Evolutionary conservation across 2,888 invertebrate species (phyloP).

Genomic region (Caenorhabditis afra): DNA sequence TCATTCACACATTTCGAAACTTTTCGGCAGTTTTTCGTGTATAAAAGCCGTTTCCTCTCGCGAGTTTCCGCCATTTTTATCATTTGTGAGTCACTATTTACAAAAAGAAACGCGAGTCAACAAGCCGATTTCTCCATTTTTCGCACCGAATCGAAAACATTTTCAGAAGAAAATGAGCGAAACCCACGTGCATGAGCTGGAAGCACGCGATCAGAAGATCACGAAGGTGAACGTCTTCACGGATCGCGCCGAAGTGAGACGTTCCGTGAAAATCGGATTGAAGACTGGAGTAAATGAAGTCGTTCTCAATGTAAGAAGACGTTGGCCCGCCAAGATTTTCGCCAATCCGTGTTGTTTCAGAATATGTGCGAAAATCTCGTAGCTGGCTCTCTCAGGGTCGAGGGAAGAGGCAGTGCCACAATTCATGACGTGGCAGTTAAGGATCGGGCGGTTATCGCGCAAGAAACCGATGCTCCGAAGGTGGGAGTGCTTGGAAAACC

Average conservation of each 20-base stretch:
- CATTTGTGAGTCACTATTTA: not conserved
- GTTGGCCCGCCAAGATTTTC: not conserved
- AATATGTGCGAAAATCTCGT: conserved; percentile 63
- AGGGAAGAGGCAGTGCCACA: conserved; percentile 68
- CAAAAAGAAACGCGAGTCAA: no score
- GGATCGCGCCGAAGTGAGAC: conserved; percentile 76
- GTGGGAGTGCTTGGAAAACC: no score
- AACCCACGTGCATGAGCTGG: conserved; percentile 35
- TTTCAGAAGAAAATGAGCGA: conserved; percentile 35
- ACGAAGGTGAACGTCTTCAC: conserved; percentile 69
- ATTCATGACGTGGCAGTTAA: conserved; percentile 74
- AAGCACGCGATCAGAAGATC: conserved; percentile 55
- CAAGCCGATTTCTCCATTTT: not conserved
- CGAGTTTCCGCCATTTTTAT: conserved; percentile 1
- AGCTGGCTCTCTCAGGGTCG: conserved; percentile 73
- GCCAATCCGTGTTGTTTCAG: no score
- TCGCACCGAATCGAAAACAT: not conserved
- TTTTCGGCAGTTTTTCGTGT: not conserved
- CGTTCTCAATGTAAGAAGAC: conserved; percentile 58
- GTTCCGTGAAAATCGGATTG: conserved; percentile 60
- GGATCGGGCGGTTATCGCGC: conserved; percentile 31
- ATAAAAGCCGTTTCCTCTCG: not conserved
- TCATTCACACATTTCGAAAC: conserved; percentile 1
- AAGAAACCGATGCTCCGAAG: conserved; percentile 65
- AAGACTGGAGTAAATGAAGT: conserved; percentile 70